Base-by-base conservation (phyloP, 2,888 invertebrate genomes). In the Hymenopus coronatus region DNA sequence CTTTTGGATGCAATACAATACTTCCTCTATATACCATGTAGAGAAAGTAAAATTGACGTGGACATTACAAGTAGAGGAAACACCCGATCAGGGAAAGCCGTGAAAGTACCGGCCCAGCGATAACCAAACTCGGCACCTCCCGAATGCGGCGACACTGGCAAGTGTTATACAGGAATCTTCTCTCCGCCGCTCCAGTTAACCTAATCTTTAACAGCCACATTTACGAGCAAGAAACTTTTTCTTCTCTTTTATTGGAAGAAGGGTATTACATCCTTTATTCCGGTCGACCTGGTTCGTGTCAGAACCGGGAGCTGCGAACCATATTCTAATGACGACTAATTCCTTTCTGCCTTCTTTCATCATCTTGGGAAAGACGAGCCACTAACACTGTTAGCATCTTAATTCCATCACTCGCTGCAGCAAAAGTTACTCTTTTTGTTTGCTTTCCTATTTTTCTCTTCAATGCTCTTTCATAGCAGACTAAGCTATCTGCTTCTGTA, bases 321-420 rank as follows among this genome's bases (percentile, higher is more conserved):
- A 86, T 28, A 28, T 70, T 15, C 86, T 86, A 86, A 86, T 28
- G 86, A 86, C 81, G 28, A 70, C 46, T 86, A 86, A 86, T 86
- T 70, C 86, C 28, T 28, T 86, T 14, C 28, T 85, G 85, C 28
- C 85, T 28, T 70, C 25, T 86, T 40, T 86, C 81, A 28, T 86
- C n/a, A n/a, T 28, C 46, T 46, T 33, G 6, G 85, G 4, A 46
- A 54, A 25, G 54, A 14, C 6, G 86, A 28, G 28, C 86, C 86
- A 20, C 86, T 86, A 86, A 86, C 70, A 86, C 20, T 86, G 86
- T 86, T 86, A 86, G 30, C 86, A 81, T 20, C 70, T 30, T 86
- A 86, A 86, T 86, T 86, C 54, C 70, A 54, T 86, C 86, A 70
- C 81, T 30, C 27, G 20, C n/a, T n/a, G n/a, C 30, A 70, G 70